Base-by-base conservation (phyloP, 2,888 invertebrate species). In the Alitta virens region DNA sequence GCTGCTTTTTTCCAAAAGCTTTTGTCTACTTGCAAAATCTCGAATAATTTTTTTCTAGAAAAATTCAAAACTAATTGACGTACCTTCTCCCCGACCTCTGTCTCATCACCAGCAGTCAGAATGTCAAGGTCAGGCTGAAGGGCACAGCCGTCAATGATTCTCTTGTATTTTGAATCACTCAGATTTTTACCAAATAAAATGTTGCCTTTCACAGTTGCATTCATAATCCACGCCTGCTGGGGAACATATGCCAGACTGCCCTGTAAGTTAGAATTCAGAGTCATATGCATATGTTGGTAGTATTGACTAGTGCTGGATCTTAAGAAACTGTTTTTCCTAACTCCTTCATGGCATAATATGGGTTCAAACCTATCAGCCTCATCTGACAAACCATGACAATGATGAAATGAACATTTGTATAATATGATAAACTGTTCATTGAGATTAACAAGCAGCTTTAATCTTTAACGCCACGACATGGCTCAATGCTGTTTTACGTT, bases 211-310 rank as follows among this genome's bases (percentile, higher is more conserved):
- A 86, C 67, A 0, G 84, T 83, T 0, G 82, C 82, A 72, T 86
- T 85, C 74, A 85, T 85, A 61, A 86, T 85, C 86, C 86, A 86
- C 0, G 85, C 85, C 71, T 85, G 84, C 63, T 80, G 80, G 12
- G 79, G 72, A 5, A 79, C 78, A 68, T 79, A 80, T 1, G 78
- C 77, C 16, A 78, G 63, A 14, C 74, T 72, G 26, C 79, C 79
- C 78, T 78, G 68, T 9, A 18, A 57, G 5, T 18, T 26, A 12
- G 27, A 27, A 16, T n/a, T 33, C 3, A 5, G 33, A 54, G 26
- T 54, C n/a, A 16, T 12, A 40, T 14, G 42, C 12, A 40, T 14
- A 16, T 40, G 42, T 14, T 14, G 12, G 42, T 14, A 16, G 12
- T 12, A 40, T 12, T 14, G 42, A 40, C 12, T 14, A 16, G 42